These are phyloP conservation scores for Listronotus oregonensis DNA, from an alignment of 1,140 invertebrate genomes.

Conservation along the genomic window DNA sequence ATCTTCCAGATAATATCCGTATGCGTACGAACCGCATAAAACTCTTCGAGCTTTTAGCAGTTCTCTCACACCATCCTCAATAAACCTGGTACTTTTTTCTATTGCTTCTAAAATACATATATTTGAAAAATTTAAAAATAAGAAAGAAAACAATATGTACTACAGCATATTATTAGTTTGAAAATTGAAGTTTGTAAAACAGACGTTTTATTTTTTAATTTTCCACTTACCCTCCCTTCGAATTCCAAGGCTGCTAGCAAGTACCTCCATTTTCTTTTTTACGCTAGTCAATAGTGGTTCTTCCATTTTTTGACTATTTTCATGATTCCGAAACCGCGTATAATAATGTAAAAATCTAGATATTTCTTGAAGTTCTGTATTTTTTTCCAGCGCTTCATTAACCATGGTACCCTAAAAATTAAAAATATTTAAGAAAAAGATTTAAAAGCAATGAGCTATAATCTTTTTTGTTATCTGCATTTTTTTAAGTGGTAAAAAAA, in stretches of 20 bases:
- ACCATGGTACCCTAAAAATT: conserved; percentile 58
- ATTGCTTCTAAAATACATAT: conserved; percentile 47
- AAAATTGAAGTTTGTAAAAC: no score
- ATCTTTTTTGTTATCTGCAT: no score
- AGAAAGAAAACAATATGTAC: no score
- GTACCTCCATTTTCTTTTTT: conserved; percentile 68
- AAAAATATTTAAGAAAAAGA: no score
- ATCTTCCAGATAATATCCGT: conserved; percentile 70
- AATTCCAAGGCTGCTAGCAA: conserved; percentile 58
- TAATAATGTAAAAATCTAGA: conserved; percentile 73
- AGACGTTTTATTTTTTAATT: neutral
- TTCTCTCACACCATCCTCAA: conserved; percentile 70
- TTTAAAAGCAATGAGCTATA: neutral
- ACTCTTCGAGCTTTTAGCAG: conserved; percentile 68
- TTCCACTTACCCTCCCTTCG: conserved; percentile 52
- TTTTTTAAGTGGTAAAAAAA: no score
- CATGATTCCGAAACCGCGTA: conserved; percentile 70
- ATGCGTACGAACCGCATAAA: conserved; percentile 71
- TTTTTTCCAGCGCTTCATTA: conserved; percentile 65
- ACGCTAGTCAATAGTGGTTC: conserved; percentile 66
- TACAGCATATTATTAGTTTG: no score
- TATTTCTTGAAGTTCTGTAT: conserved; percentile 67
- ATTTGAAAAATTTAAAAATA: no score
- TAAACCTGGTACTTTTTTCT: conserved; percentile 61
- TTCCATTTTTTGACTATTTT: conserved; percentile 68